Conservation (phyloP, 2,888 invertebrate species). For the Mechanitis mazaeus region DNA sequence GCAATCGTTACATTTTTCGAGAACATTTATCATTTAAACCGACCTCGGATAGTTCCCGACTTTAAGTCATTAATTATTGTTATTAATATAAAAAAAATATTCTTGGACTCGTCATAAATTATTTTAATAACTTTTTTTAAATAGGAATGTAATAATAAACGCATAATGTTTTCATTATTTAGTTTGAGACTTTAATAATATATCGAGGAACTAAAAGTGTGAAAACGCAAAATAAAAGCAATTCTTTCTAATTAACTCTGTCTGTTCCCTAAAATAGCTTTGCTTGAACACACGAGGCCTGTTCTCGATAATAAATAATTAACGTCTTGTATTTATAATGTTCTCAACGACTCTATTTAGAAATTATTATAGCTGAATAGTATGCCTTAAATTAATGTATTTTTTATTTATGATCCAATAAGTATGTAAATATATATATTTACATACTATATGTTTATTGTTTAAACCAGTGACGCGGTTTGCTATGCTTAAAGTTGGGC, state of each 20-base stretch:
- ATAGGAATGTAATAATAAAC: no score
- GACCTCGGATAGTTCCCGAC: constrained; percentile 41
- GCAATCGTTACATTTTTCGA: constrained; percentile 62
- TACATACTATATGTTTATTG: no score
- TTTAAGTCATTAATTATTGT: constrained; percentile 17
- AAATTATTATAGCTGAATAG: constrained; percentile 6
- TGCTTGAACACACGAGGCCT: constrained; percentile 64
- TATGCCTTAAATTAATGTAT: constrained; percentile 4
- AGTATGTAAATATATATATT: no score
- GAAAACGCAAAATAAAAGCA: constrained; percentile 74
- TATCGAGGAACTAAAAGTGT: constrained; percentile 53
- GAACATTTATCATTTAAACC: constrained; percentile 64
- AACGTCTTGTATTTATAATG: constrained; percentile 69
- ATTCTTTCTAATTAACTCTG: constrained; percentile 74
- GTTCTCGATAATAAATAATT: constrained; percentile 67
- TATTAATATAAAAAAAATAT: constrained; percentile 17
- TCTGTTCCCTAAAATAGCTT: constrained; percentile 62
- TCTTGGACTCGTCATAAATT: constrained; percentile 6
- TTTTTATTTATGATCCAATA: not conserved
- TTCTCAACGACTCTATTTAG: constrained; percentile 62
- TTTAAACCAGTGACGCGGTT: no score
- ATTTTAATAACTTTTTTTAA: not conserved
- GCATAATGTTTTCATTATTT: not conserved
- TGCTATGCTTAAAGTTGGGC: no score
- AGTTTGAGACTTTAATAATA: not conserved